A percentile compares a stretch with the other conserved stretches of the same genome.
phyloP scores from a whole-genome alignment of 2,797 vertebrate species.

The Hypotaenidia okinawae region DNA sequence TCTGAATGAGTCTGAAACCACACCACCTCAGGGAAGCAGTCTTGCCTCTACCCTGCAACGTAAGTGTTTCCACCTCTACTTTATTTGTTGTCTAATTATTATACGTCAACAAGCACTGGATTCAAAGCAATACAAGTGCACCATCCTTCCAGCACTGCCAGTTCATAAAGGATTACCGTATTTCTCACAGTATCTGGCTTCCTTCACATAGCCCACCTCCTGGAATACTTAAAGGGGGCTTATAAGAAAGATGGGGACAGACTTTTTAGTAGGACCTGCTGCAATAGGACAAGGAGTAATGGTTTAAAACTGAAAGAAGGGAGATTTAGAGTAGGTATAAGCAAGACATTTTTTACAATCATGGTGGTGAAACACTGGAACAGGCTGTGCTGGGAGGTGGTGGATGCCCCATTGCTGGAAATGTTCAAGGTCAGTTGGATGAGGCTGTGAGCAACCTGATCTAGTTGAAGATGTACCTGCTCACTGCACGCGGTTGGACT shows the following conservation, averaged over 20 bases:
- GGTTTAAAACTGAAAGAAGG: background rate
- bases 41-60: background rate
- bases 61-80: background rate
- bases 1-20: background rate
- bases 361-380: background rate
- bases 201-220: background rate
- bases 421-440: background rate
- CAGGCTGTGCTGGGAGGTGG: background rate
- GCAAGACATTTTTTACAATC: background rate
- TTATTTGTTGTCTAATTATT: background rate
- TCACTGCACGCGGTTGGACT: fast-evolving
- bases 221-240: background rate
- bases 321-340: background rate
- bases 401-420: background rate
- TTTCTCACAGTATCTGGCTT: background rate
- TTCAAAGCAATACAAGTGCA: background rate
- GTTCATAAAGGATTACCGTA: background rate
- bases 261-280: background rate
- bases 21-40: background rate
- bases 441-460: background rate
- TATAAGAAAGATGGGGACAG: background rate
- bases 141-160: background rate
- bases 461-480: background rate
- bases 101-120: background rate
- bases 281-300: fast-evolving